Base-by-base conservation (phyloP, 2,888 invertebrate genomes). In the Mesoligia furuncula region DNA sequence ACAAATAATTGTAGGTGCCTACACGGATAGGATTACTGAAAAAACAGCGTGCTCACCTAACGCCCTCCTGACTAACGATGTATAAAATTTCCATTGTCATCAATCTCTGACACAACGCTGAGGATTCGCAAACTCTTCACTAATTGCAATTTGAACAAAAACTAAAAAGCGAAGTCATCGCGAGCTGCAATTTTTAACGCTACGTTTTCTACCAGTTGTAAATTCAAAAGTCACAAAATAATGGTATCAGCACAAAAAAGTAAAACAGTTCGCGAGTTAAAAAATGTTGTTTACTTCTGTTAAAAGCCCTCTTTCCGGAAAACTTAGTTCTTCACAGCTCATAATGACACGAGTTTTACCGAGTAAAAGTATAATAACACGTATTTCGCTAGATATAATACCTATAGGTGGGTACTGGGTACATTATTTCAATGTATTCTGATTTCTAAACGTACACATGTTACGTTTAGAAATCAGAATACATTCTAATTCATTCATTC, bases 51-150 rank as follows among this genome's bases (percentile, higher is more conserved):
- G 91, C 92, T 95, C 95, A 95, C 95, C 95, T 95, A 96, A 95
- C 95, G 93, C 95, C 94, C 85, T 93, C 93, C 93, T 94, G 95
- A 92, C 96, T 96, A 96, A 96, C 96, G 96, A 96, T 95, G 96
- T 96, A 96, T 96, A 96, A 96, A 96, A 96, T 96, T 96, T 96
- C 96, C 96, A 96, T 96, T 96, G 96, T 96, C 96, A 96, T 96
- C 96, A 96, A 96, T 96, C 96, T 96, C 96, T 95, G 96, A 96
- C 96, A 95, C 94, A 94, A 92, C 94, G 95, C 92, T 92, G 95
- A 95, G 96, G 94, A 96, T 95, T 95, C 95, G 93, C 94, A 94
- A 95, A 96, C 95, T 96, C 96, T 93, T 96, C 96, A 95, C 96
- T 96, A 96, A 96, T 96, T 96, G 96, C 95, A 96, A 95, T 95